Evolutionary conservation across 2,888 invertebrate species (phyloP).

Genomic region (Trissolcus brochymenae): DNA sequence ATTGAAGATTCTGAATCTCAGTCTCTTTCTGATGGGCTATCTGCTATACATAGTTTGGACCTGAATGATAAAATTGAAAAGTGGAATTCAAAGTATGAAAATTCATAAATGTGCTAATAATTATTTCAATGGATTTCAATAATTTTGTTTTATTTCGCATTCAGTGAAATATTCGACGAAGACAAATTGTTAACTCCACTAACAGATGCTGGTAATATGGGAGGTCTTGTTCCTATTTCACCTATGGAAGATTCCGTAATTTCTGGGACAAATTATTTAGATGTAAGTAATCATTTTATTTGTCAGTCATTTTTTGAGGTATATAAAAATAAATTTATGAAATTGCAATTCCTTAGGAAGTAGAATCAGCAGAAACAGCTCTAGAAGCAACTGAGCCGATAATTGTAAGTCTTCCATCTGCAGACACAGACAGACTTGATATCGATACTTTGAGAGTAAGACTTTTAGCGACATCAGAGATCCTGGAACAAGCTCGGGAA

Average conservation of each 20-base stretch:
- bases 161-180: slow-evolving; percentile 64
- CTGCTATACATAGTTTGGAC: slow-evolving; percentile 55
- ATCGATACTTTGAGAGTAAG: slow-evolving; percentile 66
- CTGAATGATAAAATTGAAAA: slow-evolving; percentile 61
- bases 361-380: slow-evolving; percentile 68
- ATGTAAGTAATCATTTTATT: slow-evolving; percentile 62
- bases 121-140: no score
- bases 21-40: slow-evolving; percentile 64
- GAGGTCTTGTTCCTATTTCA: slow-evolving; percentile 73
- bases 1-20: slow-evolving; percentile 73
- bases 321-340: neutral
- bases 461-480: slow-evolving; percentile 68
- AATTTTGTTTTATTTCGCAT: neutral
- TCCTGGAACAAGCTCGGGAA: slow-evolving; percentile 72
- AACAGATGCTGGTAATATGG: slow-evolving; percentile 70
- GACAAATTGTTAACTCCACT: slow-evolving; percentile 72
- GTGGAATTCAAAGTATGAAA: slow-evolving; percentile 64
- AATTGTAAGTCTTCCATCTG: slow-evolving; percentile 64
- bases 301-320: neutral
- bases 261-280: slow-evolving; percentile 73
- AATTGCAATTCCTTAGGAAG: slow-evolving; percentile 62
- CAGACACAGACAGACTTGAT: slow-evolving; percentile 65
- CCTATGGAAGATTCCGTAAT: slow-evolving; percentile 72
- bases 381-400: slow-evolving; percentile 69
- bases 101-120: no score